Percentiles rank a stretch among this genome's conserved stretches.
These are phyloP conservation scores for Pangasius mekongensis DNA, from an alignment of 2,797 vertebrate species.

Conservation along the genomic window DNA sequence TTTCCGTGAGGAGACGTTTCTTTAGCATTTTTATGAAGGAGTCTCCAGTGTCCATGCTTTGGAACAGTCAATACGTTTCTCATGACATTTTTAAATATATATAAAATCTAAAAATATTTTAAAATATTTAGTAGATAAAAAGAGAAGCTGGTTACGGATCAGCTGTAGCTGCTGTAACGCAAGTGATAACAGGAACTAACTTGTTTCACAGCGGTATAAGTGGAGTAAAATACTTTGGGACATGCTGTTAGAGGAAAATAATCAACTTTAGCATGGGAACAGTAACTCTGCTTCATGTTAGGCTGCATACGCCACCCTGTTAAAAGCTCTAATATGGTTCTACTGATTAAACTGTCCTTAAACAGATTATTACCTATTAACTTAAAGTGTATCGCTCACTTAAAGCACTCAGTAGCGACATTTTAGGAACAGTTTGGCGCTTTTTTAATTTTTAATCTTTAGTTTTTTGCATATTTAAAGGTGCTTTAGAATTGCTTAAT, in stretches of 20 bases:
- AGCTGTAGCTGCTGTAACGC: background rate
- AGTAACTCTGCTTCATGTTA: no score
- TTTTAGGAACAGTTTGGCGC: no score
- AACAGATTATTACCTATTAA: background rate
- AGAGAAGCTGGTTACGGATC: background rate
- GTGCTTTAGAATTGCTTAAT: background rate
- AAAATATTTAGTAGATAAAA: background rate
- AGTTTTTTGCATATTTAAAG: no score
- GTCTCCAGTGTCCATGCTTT: background rate
- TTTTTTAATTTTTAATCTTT: no score
- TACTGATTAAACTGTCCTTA: background rate
- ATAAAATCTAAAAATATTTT: no score
- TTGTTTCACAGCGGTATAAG: background rate
- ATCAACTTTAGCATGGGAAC: no score
- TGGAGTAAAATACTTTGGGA: no score
- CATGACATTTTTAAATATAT: no score
- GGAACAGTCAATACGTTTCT: background rate
- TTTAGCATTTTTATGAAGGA: background rate
- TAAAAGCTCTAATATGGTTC: background rate
- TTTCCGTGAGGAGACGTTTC: background rate
- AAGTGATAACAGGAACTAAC: background rate
- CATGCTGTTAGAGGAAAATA: no score
- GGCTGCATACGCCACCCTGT: no score
- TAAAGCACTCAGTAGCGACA: no score
- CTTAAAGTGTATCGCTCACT: no score